Evolutionary conservation across 1,140 invertebrate species (phyloP), one percentile per base, ranked within the genome.

Genomic region (Halotydeus destructor): DNA sequence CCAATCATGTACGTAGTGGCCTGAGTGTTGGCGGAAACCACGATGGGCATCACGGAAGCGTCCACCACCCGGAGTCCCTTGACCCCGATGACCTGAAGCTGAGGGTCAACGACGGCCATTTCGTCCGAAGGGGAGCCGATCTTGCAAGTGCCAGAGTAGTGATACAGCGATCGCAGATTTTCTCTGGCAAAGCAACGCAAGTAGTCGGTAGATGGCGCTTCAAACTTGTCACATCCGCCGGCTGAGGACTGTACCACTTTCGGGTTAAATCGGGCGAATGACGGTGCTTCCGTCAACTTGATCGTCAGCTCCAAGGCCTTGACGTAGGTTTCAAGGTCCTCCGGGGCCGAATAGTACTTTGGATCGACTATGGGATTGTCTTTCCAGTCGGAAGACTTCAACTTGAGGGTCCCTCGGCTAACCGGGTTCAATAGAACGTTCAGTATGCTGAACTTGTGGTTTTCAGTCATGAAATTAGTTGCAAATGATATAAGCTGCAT

Each of bases 351-450:
- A 41, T 78, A 74, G 51, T 82, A 85, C 49, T 81, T 80, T 1
- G 89, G 83, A 55, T 86, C 78, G 37, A 97, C 86, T 12, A 84
- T 66, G 0, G 91, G 91, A 55, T 85, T 78, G 48, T 86, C 76
- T 45, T 75, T 76, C 0, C 89, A 89, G 62, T 89, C 79, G 16
- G 69, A 69, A 40, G 74, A 79, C 5, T 77, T 63, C 3, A 93
- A 55, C 45, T 73, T 74, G 12, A 93, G 77, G 12, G 68, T 63
- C 0, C 86, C 86, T 49, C 68, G 69, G 48, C 78, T 84, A 44
- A 59, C 54, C 5, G 66, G 67, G 30, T 85, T 63, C 3, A 91
- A 55, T 21, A 85, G 53, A 69, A 86, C 80, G 0, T 82, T 82
- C 23, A 83, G 72, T 0, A 85, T 70, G 49, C 77, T 79, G 76